Conservation (phyloP, 2,888 invertebrate genomes). For the Malthinus flaveolus region DNA sequence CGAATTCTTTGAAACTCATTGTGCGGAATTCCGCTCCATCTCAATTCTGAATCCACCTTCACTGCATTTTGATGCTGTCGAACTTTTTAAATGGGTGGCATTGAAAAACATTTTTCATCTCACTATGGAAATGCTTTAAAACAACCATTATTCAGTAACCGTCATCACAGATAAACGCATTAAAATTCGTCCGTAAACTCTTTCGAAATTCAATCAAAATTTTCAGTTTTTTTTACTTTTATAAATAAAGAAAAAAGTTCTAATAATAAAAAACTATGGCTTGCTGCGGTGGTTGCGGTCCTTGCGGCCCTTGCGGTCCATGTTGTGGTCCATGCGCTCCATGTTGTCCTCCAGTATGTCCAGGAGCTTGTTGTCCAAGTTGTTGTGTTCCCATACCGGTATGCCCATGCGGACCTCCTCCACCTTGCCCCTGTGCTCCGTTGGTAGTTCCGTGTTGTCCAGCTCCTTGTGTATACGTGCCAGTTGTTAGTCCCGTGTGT, state of each 20-base stretch:
- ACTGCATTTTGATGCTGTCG: no score
- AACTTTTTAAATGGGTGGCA: no score
- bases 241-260: no score
- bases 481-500: constrained; percentile 30
- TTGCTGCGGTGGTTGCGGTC: not conserved
- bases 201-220: not conserved
- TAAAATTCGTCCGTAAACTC: not conserved
- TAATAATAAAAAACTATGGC: no score
- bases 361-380: constrained; percentile 17
- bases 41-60: no score
- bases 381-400: constrained; percentile 35
- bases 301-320: not conserved
- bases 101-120: no score
- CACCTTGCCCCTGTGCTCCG: constrained; percentile 34
- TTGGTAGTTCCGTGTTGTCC: constrained; percentile 35
- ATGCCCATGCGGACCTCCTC: constrained; percentile 34
- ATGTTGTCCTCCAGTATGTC: constrained; percentile 10
- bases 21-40: no score
- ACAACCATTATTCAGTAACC: no score
- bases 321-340: constrained; percentile 7
- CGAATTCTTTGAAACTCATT: no score
- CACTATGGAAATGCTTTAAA: no score
- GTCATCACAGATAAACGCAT: no score
- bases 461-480: constrained; percentile 32
- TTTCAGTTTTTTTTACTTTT: not conserved